Evolutionary conservation across 2,888 invertebrate species (phyloP), one percentile per base, ranked within the genome.

Genomic region (Arge pagana): DNA sequence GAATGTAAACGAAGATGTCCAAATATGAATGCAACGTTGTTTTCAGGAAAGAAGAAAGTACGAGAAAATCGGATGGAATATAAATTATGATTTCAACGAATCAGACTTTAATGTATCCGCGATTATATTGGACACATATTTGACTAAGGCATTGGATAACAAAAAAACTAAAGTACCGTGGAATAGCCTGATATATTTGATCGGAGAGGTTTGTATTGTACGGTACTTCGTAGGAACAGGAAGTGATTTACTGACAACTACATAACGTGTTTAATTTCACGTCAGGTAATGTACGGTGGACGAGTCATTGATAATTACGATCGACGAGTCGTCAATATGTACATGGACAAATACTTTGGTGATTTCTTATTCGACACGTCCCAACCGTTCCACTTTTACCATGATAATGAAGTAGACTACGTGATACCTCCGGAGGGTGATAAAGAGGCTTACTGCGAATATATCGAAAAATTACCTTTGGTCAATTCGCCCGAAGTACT

Each of bases 31-130:
- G n/a, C n/a, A 16, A 19, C 23, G 21, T 36, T 11, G 8, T 24
- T 37, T 54, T 10, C 74, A 90, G 86, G 96, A 96, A 75, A 83
- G 96, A 37, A 84, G 93, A 59, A 94, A 93, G 72, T 96, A 95
- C 74, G 93, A 90, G 67, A 95, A 95, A 79, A 88, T 95, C 51
- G 96, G 96, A 1, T 96, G 95, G 94, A 96, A 96, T 73, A 91
- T 95, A 58, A 82, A 85, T 48, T 96, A 96, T 75, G 95, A 96
- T 77, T 96, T 96, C 78, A 93, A 92, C 76, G 90, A 95, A 76
- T 90, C 93, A 0, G 96, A 96, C 77, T 95, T 95, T 75, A 85
- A 87, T 54, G 93, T 95, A 24, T 93, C 93, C 78, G 84, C 89
- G 66, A 87, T 87, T 72, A 93, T 96, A 56, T 79, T 96, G 55